Base-by-base conservation (phyloP, 2,888 invertebrate species). In the Cephus rjabovi region DNA sequence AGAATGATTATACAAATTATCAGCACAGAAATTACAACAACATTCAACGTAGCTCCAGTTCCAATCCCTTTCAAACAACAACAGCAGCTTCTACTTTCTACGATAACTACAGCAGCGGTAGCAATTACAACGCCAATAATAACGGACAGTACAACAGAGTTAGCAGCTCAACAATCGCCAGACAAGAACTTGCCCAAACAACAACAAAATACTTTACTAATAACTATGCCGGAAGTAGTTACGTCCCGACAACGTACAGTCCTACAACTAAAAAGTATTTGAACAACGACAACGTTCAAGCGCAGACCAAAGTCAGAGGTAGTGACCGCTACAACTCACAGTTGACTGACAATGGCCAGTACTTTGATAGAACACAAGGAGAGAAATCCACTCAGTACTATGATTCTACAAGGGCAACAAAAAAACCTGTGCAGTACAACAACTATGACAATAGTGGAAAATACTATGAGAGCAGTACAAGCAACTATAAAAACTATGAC, bases 141-240 rank as follows among this genome's bases (percentile, higher is more conserved):
- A 86, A 85, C 30, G 84, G 81, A n/a, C 86, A 88, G 68, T 82
- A 77, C 69, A 77, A 69, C n/a, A 82, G 83, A 37, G 85, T 83
- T 74, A 79, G 79, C 76, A 80, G 80, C 75, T 80, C 79, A 0
- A 84, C 90, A 71, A 90, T 92, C 1, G 88, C 87, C 70, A 88
- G 89, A 68, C 90, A 92, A 31, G 89, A 89, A 9, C 86, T 89
- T 79, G 88, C 91, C 12, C 82, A 79, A 79, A 80, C 82, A 15
- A 81, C 82, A 12, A 75, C 79, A 31, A 83, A 84, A 37, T 85
- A 81, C 69, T 77, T 79, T 34, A 81, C 86, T 0, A 93, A 92
- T 82, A 92, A 92, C 82, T 93, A 92, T 79, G 91, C 93, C 30
- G 92, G 92, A 37, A 93, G 92, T 78, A 92, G 91, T 81, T 92